Conservation (phyloP, 1,140 invertebrate genomes). For the Orchesella cincta region DNA sequence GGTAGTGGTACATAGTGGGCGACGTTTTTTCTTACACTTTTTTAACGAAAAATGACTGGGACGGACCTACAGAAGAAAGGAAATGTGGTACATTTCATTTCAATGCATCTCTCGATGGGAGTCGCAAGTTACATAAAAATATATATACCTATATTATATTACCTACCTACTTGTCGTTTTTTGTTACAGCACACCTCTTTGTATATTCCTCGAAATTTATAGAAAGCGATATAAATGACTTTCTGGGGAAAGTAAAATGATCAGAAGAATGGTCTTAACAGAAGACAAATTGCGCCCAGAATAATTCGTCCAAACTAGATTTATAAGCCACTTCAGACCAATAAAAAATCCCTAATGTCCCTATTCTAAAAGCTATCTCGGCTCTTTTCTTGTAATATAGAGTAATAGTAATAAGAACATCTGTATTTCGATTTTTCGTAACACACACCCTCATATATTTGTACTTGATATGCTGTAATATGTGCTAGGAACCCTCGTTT, state of each 20-base stretch:
- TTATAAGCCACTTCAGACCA: constrained; percentile 41
- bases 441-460: no score
- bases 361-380: constrained; percentile 17
- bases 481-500: no score
- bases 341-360: constrained; percentile 32
- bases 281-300: constrained; percentile 44
- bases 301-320: constrained; percentile 45
- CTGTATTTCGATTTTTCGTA: no score
- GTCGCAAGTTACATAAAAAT: no score
- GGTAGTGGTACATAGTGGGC: not conserved
- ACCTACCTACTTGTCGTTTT: no score
- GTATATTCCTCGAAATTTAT: not conserved
- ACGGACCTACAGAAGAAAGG: not conserved
- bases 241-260: not conserved
- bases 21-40: not conserved
- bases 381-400: constrained; percentile 4
- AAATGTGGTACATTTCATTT: not conserved
- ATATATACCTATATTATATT: no score
- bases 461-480: no score
- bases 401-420: no score
- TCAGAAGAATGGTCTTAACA: constrained; percentile 31
- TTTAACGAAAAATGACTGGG: not conserved
- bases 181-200: not conserved
- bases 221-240: not conserved
- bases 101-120: not conserved